phyloP scores from a whole-genome alignment of 2,797 vertebrate genomes.

The Hozukius guyotensis region DNA sequence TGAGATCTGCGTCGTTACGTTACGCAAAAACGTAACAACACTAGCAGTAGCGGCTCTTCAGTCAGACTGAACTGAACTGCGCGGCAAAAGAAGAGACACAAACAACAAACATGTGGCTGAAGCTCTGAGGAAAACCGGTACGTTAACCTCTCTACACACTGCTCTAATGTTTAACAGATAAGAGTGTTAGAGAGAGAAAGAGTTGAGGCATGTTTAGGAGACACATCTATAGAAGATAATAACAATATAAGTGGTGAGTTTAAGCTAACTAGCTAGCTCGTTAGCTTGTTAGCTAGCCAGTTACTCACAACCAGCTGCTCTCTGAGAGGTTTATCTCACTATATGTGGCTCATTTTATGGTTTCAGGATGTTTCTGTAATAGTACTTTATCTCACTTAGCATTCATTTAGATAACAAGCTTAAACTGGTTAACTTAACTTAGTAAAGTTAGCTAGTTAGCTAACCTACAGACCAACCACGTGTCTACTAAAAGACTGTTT shows the following conservation, averaged over 20 bases:
- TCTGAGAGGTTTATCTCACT: neutral
- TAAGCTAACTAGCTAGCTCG: constrained; percentile 65
- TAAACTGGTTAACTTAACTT: constrained; percentile 10
- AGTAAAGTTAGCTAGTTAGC: constrained; percentile 59
- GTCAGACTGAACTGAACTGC: constrained; percentile 71
- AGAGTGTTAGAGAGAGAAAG: too few relatives aligned
- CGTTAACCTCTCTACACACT: too few relatives aligned
- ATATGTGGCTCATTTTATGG: neutral
- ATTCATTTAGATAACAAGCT: neutral
- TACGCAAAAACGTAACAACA: too few relatives aligned
- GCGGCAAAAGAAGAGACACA: constrained; percentile 82
- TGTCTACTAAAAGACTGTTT: too few relatives aligned
- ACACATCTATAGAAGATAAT: too few relatives aligned
- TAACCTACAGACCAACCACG: neutral
- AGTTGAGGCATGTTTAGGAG: too few relatives aligned
- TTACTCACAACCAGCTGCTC: constrained; percentile 25
- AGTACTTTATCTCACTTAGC: neutral
- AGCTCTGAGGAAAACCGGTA: too few relatives aligned
- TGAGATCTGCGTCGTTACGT: too few relatives aligned
- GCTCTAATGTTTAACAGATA: too few relatives aligned
- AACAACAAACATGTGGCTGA: constrained; percentile 58
- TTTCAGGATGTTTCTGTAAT: too few relatives aligned
- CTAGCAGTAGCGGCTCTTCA: too few relatives aligned
- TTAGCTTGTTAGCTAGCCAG: constrained; percentile 75
- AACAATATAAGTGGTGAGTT: constrained; percentile 55